Conservation (phyloP, 2,888 invertebrate genomes). For the Eurois occulta region DNA sequence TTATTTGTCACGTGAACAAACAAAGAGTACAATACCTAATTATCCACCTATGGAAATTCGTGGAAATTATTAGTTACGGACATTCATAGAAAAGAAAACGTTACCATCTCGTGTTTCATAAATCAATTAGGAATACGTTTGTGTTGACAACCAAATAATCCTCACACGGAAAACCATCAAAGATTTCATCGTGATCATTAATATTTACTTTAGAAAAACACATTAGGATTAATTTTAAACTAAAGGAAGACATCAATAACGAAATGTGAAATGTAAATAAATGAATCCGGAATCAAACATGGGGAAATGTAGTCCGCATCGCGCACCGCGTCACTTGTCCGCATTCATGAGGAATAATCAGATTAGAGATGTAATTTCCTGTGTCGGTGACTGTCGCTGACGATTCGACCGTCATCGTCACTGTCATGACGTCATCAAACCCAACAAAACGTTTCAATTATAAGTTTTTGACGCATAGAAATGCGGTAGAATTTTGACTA, state of each 20-base stretch:
- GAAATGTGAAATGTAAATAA: conserved; percentile 59
- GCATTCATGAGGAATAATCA: conserved; percentile 82
- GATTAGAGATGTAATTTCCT: conserved; percentile 87
- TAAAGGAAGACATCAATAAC: conserved; percentile 63
- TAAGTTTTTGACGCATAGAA: conserved; percentile 55
- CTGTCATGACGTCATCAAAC: conserved; percentile 64
- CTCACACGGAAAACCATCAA: conserved; percentile 21
- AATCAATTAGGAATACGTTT: conserved; percentile 18
- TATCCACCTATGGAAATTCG: neutral
- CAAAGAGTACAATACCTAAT: neutral
- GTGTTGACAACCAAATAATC: conserved; percentile 8
- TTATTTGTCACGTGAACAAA: neutral
- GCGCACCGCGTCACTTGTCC: conserved; percentile 75
- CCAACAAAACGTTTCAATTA: conserved; percentile 70
- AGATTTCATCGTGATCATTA: conserved; percentile 36
- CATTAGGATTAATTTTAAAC: conserved; percentile 40
- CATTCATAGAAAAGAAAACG: neutral
- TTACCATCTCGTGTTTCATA: conserved; percentile 3
- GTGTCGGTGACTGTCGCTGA: conserved; percentile 77
- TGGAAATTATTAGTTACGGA: too few species aligned
- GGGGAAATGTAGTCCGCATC: conserved; percentile 47
- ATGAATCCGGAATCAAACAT: conserved; percentile 52
- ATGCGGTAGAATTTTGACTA: conserved; percentile 16
- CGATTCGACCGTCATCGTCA: conserved; percentile 75
- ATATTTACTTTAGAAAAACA: conserved; percentile 40